Evolutionary conservation across 1,140 invertebrate genomes (phyloP), one percentile per base, ranked within the genome.

Genomic region (Nymphalis io): DNA sequence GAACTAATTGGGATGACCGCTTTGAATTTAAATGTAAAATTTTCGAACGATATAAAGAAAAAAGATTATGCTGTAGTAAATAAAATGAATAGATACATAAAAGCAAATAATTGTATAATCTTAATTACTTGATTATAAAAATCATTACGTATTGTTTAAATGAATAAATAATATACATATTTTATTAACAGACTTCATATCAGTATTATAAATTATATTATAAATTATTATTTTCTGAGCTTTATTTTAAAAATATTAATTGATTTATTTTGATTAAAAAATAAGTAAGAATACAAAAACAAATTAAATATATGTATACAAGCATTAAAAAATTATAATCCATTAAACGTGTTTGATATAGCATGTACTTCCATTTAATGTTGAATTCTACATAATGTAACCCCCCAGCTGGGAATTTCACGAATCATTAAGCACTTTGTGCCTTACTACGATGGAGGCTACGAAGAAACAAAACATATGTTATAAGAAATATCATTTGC

Each of bases 371-470:
- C 78, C 74, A 68, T 66, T 77, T 65, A 64, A 16, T 15, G 55
- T 51, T 59, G 75, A 74, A 74, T 66, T 69, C 70, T 66, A 68
- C 74, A 62, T 64, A 79, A 73, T 67, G 67, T 57, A 70, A 66
- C 16, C 53, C 48, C 69, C 60, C 68, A 71, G 79, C 68, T 83
- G 66, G 66, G 67, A 39, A 48, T 63, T 77, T 78, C 74, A 81
- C 79, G 76, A 74, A 57, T 75, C 82, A 78, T 84, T 84, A 77
- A 65, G 27, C 65, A 60, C 72, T 72, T 70, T 76, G 79, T 78
- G 71, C 60, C 48, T 20, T 20, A 40, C 27, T 20, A 21, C 46
- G 21, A 20, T n/a, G 20, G 38, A 62, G n/a, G 20, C 23, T 44
- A 46, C 60, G 21, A 23, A 40, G n/a, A 60, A 39, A 46, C 40